Evolutionary conservation across 2,113 vertebrate genomes (phyloP).

Genomic region (Nerophis lumbriciformis): DNA sequence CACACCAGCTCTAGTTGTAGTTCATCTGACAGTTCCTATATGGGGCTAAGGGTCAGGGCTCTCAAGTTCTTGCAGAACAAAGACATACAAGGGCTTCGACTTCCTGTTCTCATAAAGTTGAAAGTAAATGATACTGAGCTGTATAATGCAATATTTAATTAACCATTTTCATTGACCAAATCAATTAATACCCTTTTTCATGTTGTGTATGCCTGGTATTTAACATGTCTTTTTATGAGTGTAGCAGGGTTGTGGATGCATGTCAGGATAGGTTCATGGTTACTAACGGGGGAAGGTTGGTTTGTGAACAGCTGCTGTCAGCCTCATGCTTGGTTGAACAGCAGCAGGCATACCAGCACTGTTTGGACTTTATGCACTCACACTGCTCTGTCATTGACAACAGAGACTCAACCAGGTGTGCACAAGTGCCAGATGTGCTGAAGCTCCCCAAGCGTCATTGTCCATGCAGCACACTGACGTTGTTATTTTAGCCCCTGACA

Average conservation of each 20-base stretch:
- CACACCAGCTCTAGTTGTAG: no score
- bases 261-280: constrained; percentile 35
- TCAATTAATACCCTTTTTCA: no score
- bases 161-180: no score
- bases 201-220: no score
- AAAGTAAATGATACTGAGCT: no score
- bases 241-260: constrained; percentile 8
- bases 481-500: constrained; percentile 21
- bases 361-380: constrained; percentile 11
- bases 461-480: neutral
- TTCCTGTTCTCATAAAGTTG: no score
- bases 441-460: constrained; percentile 10
- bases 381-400: constrained; percentile 5
- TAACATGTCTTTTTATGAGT: constrained; percentile 17
- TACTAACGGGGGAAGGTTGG: constrained; percentile 18
- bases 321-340: neutral
- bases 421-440: constrained; percentile 20
- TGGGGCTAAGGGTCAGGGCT: no score
- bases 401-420: constrained; percentile 20
- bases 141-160: no score
- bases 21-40: no score
- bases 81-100: no score
- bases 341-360: constrained; percentile 9
- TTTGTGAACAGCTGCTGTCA: constrained; percentile 37
- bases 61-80: no score